Conservation (phyloP, 2,888 invertebrate genomes). For the Volucella zonaria region DNA sequence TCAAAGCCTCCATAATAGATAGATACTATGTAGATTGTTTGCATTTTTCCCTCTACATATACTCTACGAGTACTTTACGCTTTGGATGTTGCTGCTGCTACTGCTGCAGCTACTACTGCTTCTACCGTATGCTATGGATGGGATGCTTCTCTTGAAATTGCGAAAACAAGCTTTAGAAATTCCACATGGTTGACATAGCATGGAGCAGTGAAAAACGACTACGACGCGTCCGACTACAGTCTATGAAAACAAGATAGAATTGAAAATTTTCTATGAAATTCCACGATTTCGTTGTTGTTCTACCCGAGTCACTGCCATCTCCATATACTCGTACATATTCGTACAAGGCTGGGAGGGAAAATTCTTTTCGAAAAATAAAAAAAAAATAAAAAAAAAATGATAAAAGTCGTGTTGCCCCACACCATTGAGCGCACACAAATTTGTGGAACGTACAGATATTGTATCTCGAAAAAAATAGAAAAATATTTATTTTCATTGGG, state of each 20-base stretch:
- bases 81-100: too few species aligned
- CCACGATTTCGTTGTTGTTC: constrained; percentile 12
- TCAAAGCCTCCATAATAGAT: background rate
- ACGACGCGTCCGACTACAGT: too few species aligned
- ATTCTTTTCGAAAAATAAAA: background rate
- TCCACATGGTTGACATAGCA: constrained; percentile 45
- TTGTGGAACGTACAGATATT: background rate
- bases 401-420: constrained; percentile 8
- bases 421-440: background rate
- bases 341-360: background rate
- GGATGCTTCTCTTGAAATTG: constrained; percentile 25
- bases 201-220: constrained; percentile 3
- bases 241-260: background rate
- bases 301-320: constrained; percentile 3
- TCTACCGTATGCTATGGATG: too few species aligned
- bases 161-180: constrained; percentile 41
- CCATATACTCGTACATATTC: too few species aligned
- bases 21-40: background rate
- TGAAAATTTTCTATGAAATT: constrained; percentile 27
- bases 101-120: too few species aligned
- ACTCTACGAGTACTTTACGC: background rate
- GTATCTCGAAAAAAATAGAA: background rate
- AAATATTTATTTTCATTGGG: constrained; percentile 33
- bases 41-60: background rate
- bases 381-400: too few species aligned